Evolutionary conservation across 2,888 invertebrate genomes (phyloP), one percentile per base, ranked within the genome.

Genomic region (Ennomos erosarius): DNA sequence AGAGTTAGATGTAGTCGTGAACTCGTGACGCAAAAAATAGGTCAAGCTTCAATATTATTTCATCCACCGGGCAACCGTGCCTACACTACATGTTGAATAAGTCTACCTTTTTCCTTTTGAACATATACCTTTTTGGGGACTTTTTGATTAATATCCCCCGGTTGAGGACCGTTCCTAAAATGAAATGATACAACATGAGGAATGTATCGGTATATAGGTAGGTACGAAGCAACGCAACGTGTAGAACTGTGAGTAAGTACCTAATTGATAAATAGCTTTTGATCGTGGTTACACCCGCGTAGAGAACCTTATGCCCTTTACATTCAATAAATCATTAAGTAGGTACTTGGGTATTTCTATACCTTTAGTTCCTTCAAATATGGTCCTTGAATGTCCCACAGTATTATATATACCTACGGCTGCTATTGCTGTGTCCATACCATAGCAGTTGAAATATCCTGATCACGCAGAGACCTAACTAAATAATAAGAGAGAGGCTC

Each of bases 1-100:
- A 61, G 63, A 72, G 65, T 72, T 73, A 67, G 71, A 74, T 72
- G 62, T 70, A 64, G 63, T 65, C 58, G 6, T 64, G 50, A 57
- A 64, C 62, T 65, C 58, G 6, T 64, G 50, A 57, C 51, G 58
- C 49, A 60, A 62, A 68, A 26, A 74, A 66, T 68, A 54, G 69
- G 62, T 65, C 64, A 65, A 59, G 61, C 59, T 61, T 55, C 59
- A 45, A 59, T 59, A 52, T 55, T 67, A 66, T 65, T 68, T 66
- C 53, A 56, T 65, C 59, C 39, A 56, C 45, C 44, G 51, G 49
- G 51, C 56, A 53, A 39, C 59, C 55, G 55, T 67, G 64, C 55
- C 54, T 47, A 54, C 26, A 37, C 9, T n/a, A 40, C 49, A 58
- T 56, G 13, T 49, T 59, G 65, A 36, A 59, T 54, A 62, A 38